Evolutionary conservation across 2,888 invertebrate genomes (phyloP), one percentile per base, ranked within the genome.

Genomic region (Athalia rosae): DNA sequence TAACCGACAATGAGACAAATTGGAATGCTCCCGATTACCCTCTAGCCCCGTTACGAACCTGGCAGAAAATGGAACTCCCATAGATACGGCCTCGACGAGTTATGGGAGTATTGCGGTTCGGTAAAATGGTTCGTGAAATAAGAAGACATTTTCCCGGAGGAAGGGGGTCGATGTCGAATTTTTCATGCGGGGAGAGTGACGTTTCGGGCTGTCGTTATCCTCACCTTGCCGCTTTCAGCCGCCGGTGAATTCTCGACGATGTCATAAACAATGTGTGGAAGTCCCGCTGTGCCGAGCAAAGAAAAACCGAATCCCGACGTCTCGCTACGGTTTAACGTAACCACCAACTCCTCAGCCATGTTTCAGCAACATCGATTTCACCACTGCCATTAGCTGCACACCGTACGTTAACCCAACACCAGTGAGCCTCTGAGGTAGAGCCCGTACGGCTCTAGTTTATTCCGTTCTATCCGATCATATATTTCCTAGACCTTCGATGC

Each of bases 211-310:
- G 81, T 81, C 80, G 41, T 61, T 78, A 15, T 45, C 15, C 93
- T 93, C 93, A 96, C 96, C 95, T 95, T 94, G 90, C 95, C 96
- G 91, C 96, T 95, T 90, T 95, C 95, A 87, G 96, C 96, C 84
- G 97, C 97, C 90, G 97, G 97, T 86, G 97, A 97, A 91, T 97
- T 96, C 91, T 97, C 97, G 89, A 96, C 94, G 90, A 97, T 97
- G 92, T 97, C 95, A 92, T 97, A 97, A 91, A 97, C 96, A 90
- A 97, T 96, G 90, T 97, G 97, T 89, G 97, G 97, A 91, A 96
- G 94, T 90, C 96, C 97, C 89, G 96, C 96, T 91, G 96, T 95
- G 84, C 97, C 96, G 89, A 97, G 93, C 88, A 97, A 92, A 87
- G 97, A 97, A 92, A 97, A 97, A 87, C 97, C 97, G 90, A 97